Evolutionary conservation across 2,797 vertebrate species (phyloP).

Genomic region (Rachycentron canadum): DNA sequence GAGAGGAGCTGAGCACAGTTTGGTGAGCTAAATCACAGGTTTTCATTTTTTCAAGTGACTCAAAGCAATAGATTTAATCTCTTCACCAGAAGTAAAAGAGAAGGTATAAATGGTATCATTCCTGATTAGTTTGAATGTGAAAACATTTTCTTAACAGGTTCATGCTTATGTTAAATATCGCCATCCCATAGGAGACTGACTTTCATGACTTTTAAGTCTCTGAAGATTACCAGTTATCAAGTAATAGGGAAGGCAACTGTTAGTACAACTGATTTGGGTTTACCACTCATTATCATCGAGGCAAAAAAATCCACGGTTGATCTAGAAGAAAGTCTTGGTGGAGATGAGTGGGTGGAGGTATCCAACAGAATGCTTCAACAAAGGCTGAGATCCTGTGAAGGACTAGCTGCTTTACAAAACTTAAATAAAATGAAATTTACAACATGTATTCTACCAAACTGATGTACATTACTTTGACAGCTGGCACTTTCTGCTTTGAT

Average conservation of each 20-base stretch:
- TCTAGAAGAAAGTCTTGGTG: not conserved
- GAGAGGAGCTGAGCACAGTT: slow-evolving; percentile 34
- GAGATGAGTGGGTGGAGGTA: too few relatives aligned
- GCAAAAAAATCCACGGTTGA: not conserved
- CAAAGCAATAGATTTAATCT: slow-evolving; percentile 6
- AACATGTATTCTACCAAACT: not conserved
- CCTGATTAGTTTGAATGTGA: not conserved
- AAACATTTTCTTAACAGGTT: not conserved
- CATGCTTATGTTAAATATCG: not conserved
- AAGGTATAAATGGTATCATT: not conserved
- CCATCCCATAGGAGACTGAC: not conserved
- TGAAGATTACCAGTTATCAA: not conserved
- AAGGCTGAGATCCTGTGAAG: not conserved
- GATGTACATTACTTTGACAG: not conserved
- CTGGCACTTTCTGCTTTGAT: not conserved
- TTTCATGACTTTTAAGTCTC: not conserved
- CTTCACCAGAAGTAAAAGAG: not conserved
- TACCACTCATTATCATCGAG: not conserved
- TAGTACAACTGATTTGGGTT: not conserved
- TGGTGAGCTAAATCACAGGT: slow-evolving; percentile 7
- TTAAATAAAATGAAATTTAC: not conserved
- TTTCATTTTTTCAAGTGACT: slow-evolving; percentile 5
- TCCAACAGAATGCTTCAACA: too few relatives aligned
- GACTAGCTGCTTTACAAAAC: not conserved
- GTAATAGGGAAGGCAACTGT: not conserved